Evolutionary conservation across 2,113 vertebrate genomes (phyloP), one percentile per base, ranked within the genome.

Genomic region (Colistium nudipinnis): DNA sequence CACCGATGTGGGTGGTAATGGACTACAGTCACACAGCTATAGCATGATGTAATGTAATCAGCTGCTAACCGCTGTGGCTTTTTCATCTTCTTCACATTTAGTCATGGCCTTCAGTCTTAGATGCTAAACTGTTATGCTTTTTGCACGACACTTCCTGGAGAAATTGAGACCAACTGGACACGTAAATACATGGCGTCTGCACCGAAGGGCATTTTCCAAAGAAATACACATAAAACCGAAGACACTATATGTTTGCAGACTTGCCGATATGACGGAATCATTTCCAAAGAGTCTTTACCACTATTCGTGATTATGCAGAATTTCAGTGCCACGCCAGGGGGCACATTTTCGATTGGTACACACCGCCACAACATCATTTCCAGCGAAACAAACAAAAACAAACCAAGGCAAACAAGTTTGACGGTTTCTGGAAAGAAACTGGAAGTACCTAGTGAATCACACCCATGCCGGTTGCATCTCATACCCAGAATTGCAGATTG

Each of bases 121-220:
- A 36, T 30, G 28, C 20, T 30, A 27, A 57, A 13, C 27, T 28
- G 13, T 63, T 5, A 10, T 43, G 17, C 7, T 43, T 45, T 38
- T 30, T 70, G 5, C 11, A 44, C 6, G 36, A 30, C 38, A 38
- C 19, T 41, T 73, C 11, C 38, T 59, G 38, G 54, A 45, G 24
- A 38, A 12, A 31, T 14, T 53, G 31, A 68, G 12, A 27, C 16
- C 17, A 10, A 55, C 1, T n/a, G 20, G 57, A 43, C 49, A 69
- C 52, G 44, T 52, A 48, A 76, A 70, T 59, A 52, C 59, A 36
- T 57, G 35, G 43, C 0, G 6, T 39, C 44, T 62, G 59, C 35
- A 63, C 7, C 1, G n/a, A n/a, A 3, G 13, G 13, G 41, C 8
- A 17, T 31, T 51, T 57, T 22, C 41, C 30, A 0, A n/a, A n/a